Evolutionary conservation across 2,888 invertebrate genomes (phyloP), one percentile per base, ranked within the genome.

Genomic region (Stenodema calcarata): DNA sequence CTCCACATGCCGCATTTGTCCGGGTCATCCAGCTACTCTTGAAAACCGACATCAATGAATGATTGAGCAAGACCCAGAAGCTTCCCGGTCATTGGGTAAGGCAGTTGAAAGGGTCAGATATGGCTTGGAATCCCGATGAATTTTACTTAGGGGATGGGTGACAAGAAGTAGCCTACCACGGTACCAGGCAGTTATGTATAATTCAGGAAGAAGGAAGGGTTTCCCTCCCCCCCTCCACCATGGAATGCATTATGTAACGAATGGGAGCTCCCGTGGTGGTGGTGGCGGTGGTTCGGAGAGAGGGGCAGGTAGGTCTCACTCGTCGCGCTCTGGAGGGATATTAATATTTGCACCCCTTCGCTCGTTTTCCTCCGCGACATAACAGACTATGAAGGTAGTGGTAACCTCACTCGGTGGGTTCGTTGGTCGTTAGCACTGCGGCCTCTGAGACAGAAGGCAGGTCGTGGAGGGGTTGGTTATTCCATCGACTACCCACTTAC

Each of bases 211-310:
- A n/a, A 28, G 70, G 0, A 42, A n/a, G 42, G 76, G 76, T 9
- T 16, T 42, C 76, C 76, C 42, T 76, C 76, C n/a, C n/a, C n/a
- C n/a, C n/a, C n/a, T n/a, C n/a, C n/a, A n/a, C n/a, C n/a, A n/a
- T n/a, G 41, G 76, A 76, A 76, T 76, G 42, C 76, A 76, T 76
- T 76, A 76, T 76, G 76, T 76, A 76, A 76, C 76, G 42, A 76
- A 76, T 76, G 76, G 76, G 42, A 76, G 76, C 76, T 42, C 76
- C 76, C 42, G 76, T 42, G 76, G 28, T 18, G 18, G 18, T 2
- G 44, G 44, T 16, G 44, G 44, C n/a, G n/a, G n/a, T n/a, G n/a
- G n/a, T n/a, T n/a, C n/a, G n/a, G 44, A 44, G 11, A 16, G 16
- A n/a, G n/a, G 1, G 7, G 54, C 54, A 18, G 18, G 42, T 16